Conservation (phyloP, 2,113 vertebrate species). For the Zapus hudsonius region DNA sequence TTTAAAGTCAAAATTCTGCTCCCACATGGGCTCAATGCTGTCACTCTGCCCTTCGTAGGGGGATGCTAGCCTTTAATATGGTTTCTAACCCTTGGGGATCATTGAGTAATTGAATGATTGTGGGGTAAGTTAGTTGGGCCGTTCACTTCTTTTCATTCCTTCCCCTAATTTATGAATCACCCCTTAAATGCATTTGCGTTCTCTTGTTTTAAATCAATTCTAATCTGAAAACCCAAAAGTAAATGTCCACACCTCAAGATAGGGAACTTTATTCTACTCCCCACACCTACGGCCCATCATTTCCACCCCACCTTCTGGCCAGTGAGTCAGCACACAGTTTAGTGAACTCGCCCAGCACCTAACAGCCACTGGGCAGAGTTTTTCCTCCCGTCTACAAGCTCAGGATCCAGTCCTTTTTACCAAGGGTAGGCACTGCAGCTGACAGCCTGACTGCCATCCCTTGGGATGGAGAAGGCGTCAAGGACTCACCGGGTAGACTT, state of each 20-base stretch:
- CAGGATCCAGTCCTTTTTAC: background rate
- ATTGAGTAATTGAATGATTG: background rate
- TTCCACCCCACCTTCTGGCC: background rate
- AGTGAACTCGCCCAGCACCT: no score
- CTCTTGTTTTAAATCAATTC: background rate
- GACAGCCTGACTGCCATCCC: accelerated
- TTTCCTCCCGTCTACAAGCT: background rate
- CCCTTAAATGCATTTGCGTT: background rate
- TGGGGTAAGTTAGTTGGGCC: background rate
- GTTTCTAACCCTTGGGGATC: background rate
- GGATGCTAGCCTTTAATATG: background rate
- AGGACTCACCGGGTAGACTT: slow-evolving; percentile 70
- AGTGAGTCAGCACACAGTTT: background rate
- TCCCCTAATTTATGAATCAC: background rate
- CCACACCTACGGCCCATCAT: background rate
- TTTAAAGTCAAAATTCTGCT: background rate
- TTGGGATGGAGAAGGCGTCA: accelerated
- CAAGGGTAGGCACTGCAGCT: accelerated
- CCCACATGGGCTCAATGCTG: background rate
- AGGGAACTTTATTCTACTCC: background rate
- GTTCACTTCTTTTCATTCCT: background rate
- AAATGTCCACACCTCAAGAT: background rate
- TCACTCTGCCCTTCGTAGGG: accelerated
- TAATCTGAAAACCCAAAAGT: background rate
- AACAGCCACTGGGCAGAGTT: accelerated